Conservation (phyloP, 2,113 vertebrate species). For the Stercorarius parasiticus region DNA sequence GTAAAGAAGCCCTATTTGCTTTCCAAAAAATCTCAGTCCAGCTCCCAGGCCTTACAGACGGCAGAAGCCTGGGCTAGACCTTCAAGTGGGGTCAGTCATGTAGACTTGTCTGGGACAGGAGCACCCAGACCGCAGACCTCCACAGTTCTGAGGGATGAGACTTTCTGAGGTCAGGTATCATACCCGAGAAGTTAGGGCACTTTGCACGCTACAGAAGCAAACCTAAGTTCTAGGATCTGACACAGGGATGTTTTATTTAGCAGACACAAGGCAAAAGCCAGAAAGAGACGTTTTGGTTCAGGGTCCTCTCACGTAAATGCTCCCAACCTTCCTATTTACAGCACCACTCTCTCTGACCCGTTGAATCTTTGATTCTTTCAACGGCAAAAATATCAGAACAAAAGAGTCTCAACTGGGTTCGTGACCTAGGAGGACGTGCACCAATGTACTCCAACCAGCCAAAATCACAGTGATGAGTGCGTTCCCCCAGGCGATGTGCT, state of each 20-base stretch:
- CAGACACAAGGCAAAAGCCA: not conserved
- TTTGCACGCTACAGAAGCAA: not conserved
- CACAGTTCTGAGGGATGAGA: not conserved
- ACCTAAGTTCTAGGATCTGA: not conserved
- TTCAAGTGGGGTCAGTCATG: not conserved
- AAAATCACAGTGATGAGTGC: not conserved
- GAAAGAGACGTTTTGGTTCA: not conserved
- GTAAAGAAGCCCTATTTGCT: not conserved
- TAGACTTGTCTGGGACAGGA: not conserved
- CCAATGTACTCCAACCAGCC: not conserved
- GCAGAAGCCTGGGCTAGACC: not conserved
- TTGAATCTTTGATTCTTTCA: not conserved
- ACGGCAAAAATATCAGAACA: not conserved
- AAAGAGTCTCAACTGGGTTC: not conserved
- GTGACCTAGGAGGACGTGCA: not conserved
- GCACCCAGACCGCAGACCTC: not conserved
- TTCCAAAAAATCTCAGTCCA: not conserved
- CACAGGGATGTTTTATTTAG: not conserved
- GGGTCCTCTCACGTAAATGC: not conserved
- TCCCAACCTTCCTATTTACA: not conserved
- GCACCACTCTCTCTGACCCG: accelerated
- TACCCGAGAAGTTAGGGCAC: not conserved
- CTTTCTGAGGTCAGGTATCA: not conserved
- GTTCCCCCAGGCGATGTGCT: not conserved
- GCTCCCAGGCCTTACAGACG: not conserved